phyloP scores from a whole-genome alignment of 2,888 invertebrate genomes.

The Heteropelma amictum region DNA sequence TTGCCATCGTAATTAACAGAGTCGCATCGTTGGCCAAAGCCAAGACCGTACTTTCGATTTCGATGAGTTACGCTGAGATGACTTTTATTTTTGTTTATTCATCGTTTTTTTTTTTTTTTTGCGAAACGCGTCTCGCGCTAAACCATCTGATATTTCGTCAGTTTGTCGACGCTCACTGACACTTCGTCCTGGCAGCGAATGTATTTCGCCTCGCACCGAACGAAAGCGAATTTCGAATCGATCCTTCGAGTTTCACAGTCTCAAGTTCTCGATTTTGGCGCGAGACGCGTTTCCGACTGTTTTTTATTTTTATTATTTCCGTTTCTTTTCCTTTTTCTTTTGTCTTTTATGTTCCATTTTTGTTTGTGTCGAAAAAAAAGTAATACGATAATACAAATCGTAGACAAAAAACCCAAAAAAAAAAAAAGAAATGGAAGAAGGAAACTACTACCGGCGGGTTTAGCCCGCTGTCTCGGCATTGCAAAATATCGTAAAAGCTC shows the following conservation, averaged over 20 bases:
- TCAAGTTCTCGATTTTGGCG: conserved; percentile 12
- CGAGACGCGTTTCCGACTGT: conserved; percentile 22
- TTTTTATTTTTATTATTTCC: conserved; percentile 35
- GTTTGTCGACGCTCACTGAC: background rate
- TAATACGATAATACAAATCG: conserved; percentile 49
- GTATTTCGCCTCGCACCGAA: background rate
- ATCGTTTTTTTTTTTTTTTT: conserved; percentile 25
- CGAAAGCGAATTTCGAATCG: background rate
- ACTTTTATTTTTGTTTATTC: conserved; percentile 37
- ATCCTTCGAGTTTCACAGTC: conserved; percentile 14
- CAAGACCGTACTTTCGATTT: conserved; percentile 18
- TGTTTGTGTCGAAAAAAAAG: conserved; percentile 57
- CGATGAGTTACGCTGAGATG: conserved; percentile 9
- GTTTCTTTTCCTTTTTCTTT: conserved; percentile 36
- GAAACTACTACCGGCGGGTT: conserved; percentile 46
- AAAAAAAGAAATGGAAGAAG: conserved; percentile 50
- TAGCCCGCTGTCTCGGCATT: conserved; percentile 40
- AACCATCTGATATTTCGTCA: background rate
- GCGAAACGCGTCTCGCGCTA: conserved; percentile 15
- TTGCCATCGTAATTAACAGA: too few relatives aligned
- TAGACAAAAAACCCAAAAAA: conserved; percentile 48
- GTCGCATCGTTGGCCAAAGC: conserved; percentile 30
- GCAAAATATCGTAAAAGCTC: conserved; percentile 34
- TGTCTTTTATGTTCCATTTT: conserved; percentile 55
- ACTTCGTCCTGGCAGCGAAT: too few relatives aligned